These are phyloP conservation scores for Xestia ashworthii DNA, from an alignment of 2,888 invertebrate species.

Conservation along the genomic window DNA sequence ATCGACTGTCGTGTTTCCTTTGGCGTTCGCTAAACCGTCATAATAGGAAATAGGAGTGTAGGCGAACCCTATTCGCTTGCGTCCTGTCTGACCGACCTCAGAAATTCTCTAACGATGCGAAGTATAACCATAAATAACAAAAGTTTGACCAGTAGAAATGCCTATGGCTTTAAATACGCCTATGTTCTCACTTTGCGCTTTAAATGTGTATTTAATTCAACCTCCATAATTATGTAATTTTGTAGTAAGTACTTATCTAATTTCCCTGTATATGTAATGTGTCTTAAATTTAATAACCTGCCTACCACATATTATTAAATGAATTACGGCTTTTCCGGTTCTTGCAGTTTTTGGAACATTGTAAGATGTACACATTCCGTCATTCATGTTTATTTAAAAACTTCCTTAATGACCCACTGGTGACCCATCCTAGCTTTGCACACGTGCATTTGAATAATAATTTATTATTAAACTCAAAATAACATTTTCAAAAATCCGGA, in stretches of 20 bases:
- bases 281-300: not conserved
- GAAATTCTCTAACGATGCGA: constrained; percentile 1
- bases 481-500: too few relatives aligned
- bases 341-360: not conserved
- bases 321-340: not conserved
- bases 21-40: constrained; percentile 1
- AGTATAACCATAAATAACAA: too few relatives aligned
- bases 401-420: not conserved
- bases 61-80: not conserved
- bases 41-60: not conserved
- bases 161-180: too few relatives aligned
- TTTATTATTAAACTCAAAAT: too few relatives aligned
- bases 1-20: not conserved
- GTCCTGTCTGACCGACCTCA: not conserved
- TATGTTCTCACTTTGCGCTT: too few relatives aligned
- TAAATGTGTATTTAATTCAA: too few relatives aligned
- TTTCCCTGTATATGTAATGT: too few relatives aligned
- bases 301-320: not conserved
- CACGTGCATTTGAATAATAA: not conserved
- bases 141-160: too few relatives aligned
- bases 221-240: too few relatives aligned
- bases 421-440: not conserved
- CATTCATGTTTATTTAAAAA: not conserved
- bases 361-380: not conserved
- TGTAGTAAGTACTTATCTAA: too few relatives aligned